Evolutionary conservation across 2,797 vertebrate genomes (phyloP).

Genomic region (Amphiprion clarkii): DNA sequence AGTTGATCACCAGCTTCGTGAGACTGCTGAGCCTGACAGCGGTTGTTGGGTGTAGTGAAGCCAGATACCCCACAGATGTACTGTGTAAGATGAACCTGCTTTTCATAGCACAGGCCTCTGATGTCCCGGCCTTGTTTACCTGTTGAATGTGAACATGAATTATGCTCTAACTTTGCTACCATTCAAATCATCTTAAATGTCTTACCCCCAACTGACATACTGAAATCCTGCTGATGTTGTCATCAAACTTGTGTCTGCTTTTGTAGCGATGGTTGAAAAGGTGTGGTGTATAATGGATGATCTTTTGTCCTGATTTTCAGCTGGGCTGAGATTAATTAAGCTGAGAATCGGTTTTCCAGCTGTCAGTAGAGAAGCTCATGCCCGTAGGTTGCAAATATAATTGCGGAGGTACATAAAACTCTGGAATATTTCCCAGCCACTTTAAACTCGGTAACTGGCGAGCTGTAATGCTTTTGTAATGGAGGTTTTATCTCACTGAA

Average conservation of each 20-base stretch:
- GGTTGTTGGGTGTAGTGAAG: too few species aligned
- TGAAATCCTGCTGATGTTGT: background rate
- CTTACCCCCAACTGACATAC: too few species aligned
- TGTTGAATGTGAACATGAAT: background rate
- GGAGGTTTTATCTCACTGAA: background rate
- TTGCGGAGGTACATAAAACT: constrained; percentile 28
- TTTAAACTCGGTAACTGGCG: constrained; percentile 14
- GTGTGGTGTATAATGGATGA: background rate
- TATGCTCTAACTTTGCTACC: background rate
- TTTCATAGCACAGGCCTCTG: too few species aligned
- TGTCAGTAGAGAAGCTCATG: constrained; percentile 19
- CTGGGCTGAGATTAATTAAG: constrained; percentile 48
- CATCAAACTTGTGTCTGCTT: background rate
- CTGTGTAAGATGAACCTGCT: too few species aligned
- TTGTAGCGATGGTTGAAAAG: background rate
- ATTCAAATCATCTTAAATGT: background rate
- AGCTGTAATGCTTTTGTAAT: constrained; percentile 22
- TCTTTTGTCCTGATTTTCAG: constrained; percentile 16
- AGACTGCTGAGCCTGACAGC: too few species aligned
- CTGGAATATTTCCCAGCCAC: constrained; percentile 32
- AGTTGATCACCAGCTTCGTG: too few species aligned
- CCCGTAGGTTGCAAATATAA: constrained; percentile 28
- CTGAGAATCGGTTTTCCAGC: constrained; percentile 8
- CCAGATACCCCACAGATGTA: too few species aligned
- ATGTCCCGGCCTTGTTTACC: background rate